Conservation (phyloP, 2,888 invertebrate species). For the Stramonita haemastoma region DNA sequence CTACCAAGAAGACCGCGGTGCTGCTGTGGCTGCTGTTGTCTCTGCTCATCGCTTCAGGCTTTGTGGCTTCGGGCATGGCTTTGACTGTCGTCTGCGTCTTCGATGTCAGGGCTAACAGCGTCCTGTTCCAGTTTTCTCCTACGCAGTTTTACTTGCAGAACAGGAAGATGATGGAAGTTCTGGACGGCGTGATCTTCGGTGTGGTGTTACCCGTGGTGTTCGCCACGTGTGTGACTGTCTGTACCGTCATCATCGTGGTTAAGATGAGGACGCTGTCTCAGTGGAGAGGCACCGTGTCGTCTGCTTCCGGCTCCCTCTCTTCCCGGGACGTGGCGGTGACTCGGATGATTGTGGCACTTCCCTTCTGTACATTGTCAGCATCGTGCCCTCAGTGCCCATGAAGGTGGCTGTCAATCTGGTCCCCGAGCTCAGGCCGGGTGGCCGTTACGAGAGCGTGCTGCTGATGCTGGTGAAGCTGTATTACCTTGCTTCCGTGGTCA, state of each 20-base stretch:
- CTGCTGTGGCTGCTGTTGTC: background rate
- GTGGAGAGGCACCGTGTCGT: background rate
- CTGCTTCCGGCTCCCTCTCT: background rate
- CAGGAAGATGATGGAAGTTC: background rate
- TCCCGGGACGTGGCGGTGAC: background rate
- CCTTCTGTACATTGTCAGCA: slow-evolving; percentile 21
- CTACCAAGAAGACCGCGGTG: background rate
- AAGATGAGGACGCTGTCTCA: background rate
- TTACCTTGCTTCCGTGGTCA: background rate
- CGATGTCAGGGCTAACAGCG: background rate
- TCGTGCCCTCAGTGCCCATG: background rate
- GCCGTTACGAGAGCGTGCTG: background rate
- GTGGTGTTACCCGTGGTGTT: background rate
- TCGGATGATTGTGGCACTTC: slow-evolving; percentile 11
- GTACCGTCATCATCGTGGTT: background rate
- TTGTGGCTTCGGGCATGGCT: background rate
- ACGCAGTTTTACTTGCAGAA: background rate
- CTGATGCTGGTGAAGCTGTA: background rate
- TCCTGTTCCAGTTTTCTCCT: too few relatives aligned
- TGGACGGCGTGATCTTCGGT: background rate
- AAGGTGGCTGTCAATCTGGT: background rate
- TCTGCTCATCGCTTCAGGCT: background rate
- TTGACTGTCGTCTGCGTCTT: background rate
- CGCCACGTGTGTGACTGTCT: background rate
- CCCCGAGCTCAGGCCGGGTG: background rate